Evolutionary conservation across 30 jellyfish, hydroid and myxozoan species (phyloP).

Genomic region (Phacellophora camtschatica): DNA sequence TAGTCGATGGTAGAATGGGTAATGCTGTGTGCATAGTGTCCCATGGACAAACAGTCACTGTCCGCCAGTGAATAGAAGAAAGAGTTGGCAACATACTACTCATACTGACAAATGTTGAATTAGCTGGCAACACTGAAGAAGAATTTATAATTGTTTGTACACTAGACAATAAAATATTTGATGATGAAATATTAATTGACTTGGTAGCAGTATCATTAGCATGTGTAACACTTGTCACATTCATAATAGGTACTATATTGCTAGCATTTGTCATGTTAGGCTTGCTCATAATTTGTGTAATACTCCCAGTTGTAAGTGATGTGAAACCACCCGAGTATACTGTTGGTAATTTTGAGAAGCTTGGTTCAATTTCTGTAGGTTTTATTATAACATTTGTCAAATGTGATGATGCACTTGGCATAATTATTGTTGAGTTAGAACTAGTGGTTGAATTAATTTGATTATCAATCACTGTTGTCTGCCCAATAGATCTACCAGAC

Average conservation of each 20-base stretch:
- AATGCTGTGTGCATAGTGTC: slow-evolving; percentile 14
- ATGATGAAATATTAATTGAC: neutral
- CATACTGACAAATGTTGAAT: neutral
- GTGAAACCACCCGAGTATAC: too few species aligned
- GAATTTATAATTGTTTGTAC: neutral
- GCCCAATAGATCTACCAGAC: too few species aligned
- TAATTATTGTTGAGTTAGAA: too few species aligned
- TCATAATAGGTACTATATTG: neutral
- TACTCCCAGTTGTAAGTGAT: too few species aligned
- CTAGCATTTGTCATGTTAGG: neutral
- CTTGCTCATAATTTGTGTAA: too few species aligned
- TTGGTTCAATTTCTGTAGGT: too few species aligned
- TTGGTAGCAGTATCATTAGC: neutral
- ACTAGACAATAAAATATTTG: neutral
- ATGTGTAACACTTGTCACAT: neutral
- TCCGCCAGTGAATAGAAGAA: slow-evolving; percentile 2
- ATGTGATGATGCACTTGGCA: too few species aligned
- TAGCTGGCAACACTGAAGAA: neutral
- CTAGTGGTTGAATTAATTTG: too few species aligned
- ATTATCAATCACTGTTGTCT: too few species aligned
- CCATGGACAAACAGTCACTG: slow-evolving; percentile 51
- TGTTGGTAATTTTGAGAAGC: too few species aligned
- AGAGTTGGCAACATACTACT: neutral
- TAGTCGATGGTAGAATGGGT: neutral
- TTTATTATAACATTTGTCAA: too few species aligned